Evolutionary conservation across 2,797 vertebrate species (phyloP).

Genomic region (Pteropus rufus): DNA sequence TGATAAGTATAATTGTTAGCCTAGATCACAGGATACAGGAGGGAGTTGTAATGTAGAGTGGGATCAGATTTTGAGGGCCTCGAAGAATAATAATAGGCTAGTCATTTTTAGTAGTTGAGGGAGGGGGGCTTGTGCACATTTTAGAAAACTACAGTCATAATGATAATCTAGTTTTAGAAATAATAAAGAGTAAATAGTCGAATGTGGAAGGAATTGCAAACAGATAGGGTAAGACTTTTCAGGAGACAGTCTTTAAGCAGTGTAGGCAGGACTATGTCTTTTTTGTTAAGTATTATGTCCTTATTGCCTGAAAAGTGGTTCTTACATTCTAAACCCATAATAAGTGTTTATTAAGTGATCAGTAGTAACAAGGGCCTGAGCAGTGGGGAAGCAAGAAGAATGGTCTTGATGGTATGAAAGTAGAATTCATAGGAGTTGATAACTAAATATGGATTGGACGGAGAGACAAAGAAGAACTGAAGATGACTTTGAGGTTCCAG

Average conservation of each 20-base stretch:
- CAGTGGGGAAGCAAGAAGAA: neutral
- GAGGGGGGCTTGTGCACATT: neutral
- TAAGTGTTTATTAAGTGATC: neutral
- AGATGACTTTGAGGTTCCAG: constrained; percentile 5
- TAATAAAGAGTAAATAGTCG: neutral
- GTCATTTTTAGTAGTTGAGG: neutral
- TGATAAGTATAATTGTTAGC: neutral
- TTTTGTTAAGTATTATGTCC: neutral
- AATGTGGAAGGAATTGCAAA: neutral
- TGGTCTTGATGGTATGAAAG: neutral
- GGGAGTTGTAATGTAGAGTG: neutral
- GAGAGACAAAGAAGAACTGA: neutral
- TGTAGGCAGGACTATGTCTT: neutral
- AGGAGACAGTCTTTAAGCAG: neutral
- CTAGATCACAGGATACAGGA: neutral
- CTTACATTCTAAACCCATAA: neutral
- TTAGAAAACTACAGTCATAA: neutral
- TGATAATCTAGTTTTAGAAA: neutral
- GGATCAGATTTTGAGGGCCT: neutral
- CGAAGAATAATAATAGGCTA: neutral
- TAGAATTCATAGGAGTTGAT: constrained; percentile 3
- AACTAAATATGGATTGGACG: neutral
- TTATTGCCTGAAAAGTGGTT: neutral
- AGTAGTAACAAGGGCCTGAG: neutral
- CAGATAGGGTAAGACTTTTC: neutral